Percentiles rank a stretch among this genome's conserved stretches.
Conservation (phyloP, 53 echinoderm and acorn worm genomes). For the Holothuria leucospilota region DNA sequence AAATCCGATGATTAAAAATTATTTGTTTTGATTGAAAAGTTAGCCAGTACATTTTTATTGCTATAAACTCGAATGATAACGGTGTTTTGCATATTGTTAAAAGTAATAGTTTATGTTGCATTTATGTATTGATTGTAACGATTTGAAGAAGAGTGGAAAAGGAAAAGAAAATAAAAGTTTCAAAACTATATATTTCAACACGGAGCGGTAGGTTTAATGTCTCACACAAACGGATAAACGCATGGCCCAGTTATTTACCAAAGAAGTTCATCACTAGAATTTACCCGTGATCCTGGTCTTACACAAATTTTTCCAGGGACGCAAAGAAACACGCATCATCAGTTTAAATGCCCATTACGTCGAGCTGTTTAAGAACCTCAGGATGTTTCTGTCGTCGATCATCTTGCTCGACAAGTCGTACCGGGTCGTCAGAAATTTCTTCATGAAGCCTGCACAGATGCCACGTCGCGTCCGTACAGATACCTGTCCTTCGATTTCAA, state of each 20-base stretch:
- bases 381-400: constrained; percentile 17
- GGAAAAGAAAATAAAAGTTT: too few relatives aligned
- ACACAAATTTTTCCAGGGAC: constrained; percentile 24
- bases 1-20: too few relatives aligned
- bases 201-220: too few relatives aligned
- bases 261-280: constrained; percentile 47
- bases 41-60: too few relatives aligned
- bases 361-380: constrained; percentile 52
- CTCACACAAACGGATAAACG: not conserved
- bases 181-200: too few relatives aligned
- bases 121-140: too few relatives aligned
- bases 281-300: constrained; percentile 15
- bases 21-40: too few relatives aligned
- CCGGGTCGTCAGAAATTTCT: constrained; percentile 24
- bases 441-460: constrained; percentile 41
- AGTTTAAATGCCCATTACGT: constrained; percentile 55
- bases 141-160: too few relatives aligned
- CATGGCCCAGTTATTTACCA: not conserved
- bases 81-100: too few relatives aligned
- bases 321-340: constrained; percentile 41
- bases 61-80: too few relatives aligned
- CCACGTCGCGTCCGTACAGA: constrained; percentile 28
- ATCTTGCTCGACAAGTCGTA: constrained; percentile 34
- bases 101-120: too few relatives aligned
- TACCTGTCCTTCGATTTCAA: constrained; percentile 63